Conservation (phyloP, 1,140 invertebrate species). For the Drosophila suzukii region DNA sequence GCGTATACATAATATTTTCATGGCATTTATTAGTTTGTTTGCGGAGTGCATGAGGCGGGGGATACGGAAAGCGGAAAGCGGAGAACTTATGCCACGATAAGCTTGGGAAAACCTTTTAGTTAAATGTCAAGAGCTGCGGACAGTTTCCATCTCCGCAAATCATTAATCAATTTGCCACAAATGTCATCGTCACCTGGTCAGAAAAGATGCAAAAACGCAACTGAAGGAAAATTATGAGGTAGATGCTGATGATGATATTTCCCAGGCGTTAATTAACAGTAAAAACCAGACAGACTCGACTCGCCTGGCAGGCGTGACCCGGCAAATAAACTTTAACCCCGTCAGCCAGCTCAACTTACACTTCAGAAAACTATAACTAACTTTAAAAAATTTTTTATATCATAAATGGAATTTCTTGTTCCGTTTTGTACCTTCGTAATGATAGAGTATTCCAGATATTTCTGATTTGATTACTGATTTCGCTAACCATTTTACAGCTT, state of each 20-base stretch:
- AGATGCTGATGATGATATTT: constrained; percentile 32
- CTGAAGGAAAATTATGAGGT: constrained; percentile 11
- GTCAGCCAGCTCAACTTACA: constrained; percentile 27
- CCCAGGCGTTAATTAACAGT: constrained; percentile 63
- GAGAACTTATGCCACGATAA: neutral
- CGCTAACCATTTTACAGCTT: too few relatives aligned
- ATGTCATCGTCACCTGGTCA: constrained; percentile 44
- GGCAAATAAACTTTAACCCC: constrained; percentile 71
- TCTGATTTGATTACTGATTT: too few relatives aligned
- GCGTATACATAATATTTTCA: constrained; percentile 76
- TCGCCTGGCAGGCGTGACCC: constrained; percentile 42
- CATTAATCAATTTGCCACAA: constrained; percentile 69
- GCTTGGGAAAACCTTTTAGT: constrained; percentile 34
- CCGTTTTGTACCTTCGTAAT: too few relatives aligned
- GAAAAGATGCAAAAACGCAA: constrained; percentile 16
- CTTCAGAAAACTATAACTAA: neutral
- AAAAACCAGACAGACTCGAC: constrained; percentile 31
- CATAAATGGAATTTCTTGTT: too few relatives aligned
- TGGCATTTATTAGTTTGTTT: constrained; percentile 63
- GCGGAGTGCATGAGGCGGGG: neutral
- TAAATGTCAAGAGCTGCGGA: constrained; percentile 42
- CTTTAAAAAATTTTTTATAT: too few relatives aligned
- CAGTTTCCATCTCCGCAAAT: constrained; percentile 50
- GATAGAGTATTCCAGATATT: too few relatives aligned
- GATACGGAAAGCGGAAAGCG: neutral